A percentile compares a stretch with the other conserved stretches of the same genome.
These are phyloP conservation scores for Drosophila gunungcola DNA, from an alignment of 1,140 invertebrate genomes.

Conservation along the genomic window DNA sequence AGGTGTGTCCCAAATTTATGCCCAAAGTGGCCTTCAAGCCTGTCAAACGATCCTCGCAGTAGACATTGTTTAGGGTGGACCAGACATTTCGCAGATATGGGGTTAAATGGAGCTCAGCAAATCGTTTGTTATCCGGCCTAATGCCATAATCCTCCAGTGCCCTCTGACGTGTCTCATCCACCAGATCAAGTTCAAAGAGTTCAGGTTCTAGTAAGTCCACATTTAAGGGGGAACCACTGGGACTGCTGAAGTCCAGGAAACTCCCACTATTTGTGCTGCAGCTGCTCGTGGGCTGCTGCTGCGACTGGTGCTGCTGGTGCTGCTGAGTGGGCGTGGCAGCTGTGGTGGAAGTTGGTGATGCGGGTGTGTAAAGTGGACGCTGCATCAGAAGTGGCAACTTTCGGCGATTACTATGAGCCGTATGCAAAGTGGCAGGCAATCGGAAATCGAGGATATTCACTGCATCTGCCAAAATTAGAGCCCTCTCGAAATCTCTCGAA, in stretches of 20 bases:
- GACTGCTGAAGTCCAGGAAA: conserved; percentile 41
- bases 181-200: conserved; percentile 69
- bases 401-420: conserved; percentile 76
- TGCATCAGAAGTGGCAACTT: conserved; percentile 75
- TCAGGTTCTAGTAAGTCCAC: conserved; percentile 65
- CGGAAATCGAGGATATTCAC: conserved; percentile 74
- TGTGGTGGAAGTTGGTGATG: conserved; percentile 32
- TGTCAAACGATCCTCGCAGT: conserved; percentile 64
- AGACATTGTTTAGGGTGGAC: conserved; percentile 67
- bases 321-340: conserved; percentile 44
- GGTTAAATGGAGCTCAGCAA: conserved; percentile 55
- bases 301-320: conserved; percentile 17
- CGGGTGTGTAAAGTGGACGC: conserved; percentile 43
- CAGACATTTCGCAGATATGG: conserved; percentile 74
- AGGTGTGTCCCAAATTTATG: conserved; percentile 86
- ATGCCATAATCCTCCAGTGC: conserved; percentile 74
- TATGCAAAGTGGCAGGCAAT: conserved; percentile 67
- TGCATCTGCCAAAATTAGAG: conserved; percentile 71
- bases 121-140: conserved; percentile 54
- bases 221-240: conserved; percentile 53
- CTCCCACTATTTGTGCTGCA: conserved; percentile 64
- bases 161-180: conserved; percentile 74
- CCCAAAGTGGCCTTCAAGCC: conserved; percentile 85
- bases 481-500: conserved; percentile 71
- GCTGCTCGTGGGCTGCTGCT: conserved; percentile 54